Conservation (phyloP, 2,797 vertebrate species). For the Hozukius guyotensis region DNA sequence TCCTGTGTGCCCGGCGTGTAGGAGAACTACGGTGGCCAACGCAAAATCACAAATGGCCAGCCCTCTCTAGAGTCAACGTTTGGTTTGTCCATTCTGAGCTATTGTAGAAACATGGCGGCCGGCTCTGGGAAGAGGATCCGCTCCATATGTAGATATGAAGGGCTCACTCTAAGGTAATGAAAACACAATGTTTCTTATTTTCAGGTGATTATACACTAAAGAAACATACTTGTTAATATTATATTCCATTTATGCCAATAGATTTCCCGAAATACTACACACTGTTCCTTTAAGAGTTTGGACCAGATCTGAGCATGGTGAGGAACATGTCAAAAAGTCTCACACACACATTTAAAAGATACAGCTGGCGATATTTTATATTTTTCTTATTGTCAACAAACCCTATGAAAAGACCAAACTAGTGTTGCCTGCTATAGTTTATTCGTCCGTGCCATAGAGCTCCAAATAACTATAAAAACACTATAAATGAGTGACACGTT, state of each 20-base stretch:
- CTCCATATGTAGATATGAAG: too few relatives aligned
- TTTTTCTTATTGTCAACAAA: conserved; percentile 29
- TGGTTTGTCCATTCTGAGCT: too few relatives aligned
- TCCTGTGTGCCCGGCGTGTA: too few relatives aligned
- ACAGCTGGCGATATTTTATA: conserved; percentile 30
- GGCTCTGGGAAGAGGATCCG: too few relatives aligned
- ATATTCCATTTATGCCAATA: neutral
- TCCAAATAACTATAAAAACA: neutral
- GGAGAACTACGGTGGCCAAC: neutral
- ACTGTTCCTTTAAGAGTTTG: neutral
- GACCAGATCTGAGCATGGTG: conserved; percentile 55
- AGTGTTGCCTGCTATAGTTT: neutral
- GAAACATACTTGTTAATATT: neutral
- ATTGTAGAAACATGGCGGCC: too few relatives aligned
- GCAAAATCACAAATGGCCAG: neutral
- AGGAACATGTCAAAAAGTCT: conserved; percentile 55
- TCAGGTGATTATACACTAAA: neutral
- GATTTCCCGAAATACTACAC: neutral
- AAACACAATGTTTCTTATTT: neutral
- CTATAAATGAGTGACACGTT: neutral
- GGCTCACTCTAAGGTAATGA: too few relatives aligned
- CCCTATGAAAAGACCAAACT: conserved; percentile 25
- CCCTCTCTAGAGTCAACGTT: too few relatives aligned
- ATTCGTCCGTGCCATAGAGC: neutral
- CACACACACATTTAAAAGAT: conserved; percentile 8